Percentiles rank a stretch among this genome's conserved stretches.
Evolutionary conservation across 1,140 invertebrate species (phyloP).

Genomic region (Thalassaphorura encarpata): DNA sequence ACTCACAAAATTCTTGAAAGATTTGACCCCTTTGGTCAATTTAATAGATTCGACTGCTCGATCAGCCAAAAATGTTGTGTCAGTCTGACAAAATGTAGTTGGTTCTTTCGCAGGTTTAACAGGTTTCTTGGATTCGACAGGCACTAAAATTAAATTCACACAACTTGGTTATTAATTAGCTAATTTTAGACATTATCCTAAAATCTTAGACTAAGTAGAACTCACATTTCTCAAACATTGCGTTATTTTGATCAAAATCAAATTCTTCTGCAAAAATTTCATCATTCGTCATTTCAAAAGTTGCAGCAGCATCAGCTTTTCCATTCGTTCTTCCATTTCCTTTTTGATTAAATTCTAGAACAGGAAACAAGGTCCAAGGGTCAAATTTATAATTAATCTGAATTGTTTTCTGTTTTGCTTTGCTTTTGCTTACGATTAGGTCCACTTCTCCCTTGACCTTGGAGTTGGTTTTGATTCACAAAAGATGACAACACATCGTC

Average conservation of each 20-base stretch:
- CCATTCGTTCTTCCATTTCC: not conserved
- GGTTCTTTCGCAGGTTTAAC: conserved; percentile 3
- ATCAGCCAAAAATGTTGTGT: conserved; percentile 19
- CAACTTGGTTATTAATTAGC: not conserved
- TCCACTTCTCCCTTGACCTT: not conserved
- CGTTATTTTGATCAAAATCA: conserved; percentile 24
- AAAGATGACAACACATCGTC: no score
- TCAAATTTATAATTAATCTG: no score
- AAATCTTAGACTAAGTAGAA: not conserved
- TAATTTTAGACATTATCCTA: not conserved
- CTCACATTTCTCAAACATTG: conserved; percentile 27
- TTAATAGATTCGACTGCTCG: conserved; percentile 15
- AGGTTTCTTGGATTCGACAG: not conserved
- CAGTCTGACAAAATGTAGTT: conserved; percentile 11
- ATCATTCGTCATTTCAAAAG: conserved; percentile 11
- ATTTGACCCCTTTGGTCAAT: not conserved
- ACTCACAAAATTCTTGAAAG: conserved; percentile 14
- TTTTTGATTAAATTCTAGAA: no score
- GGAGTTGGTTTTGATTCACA: no score
- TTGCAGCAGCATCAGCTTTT: not conserved
- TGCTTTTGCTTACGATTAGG: not conserved
- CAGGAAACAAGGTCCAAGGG: no score
- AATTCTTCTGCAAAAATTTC: conserved; percentile 23
- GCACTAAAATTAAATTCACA: conserved; percentile 11
- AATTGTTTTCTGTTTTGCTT: not conserved